Conservation (phyloP, 2,888 invertebrate species). For the Alloplasta piceator region DNA sequence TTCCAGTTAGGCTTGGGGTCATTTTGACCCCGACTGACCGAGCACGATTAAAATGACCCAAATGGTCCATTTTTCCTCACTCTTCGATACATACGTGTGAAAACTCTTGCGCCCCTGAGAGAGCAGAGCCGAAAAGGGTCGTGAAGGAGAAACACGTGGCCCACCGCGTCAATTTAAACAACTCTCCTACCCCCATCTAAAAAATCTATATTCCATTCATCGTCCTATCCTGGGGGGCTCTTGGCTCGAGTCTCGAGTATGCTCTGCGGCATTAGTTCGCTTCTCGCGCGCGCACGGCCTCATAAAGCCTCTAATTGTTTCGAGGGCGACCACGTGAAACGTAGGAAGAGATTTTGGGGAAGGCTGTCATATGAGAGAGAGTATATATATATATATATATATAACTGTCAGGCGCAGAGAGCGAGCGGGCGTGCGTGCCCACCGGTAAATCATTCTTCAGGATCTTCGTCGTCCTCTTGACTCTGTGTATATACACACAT, state of each 20-base stretch:
- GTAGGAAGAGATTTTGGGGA: conserved; percentile 25
- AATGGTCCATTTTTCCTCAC: too few relatives aligned
- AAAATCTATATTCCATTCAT: conserved; percentile 16
- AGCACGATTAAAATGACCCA: too few relatives aligned
- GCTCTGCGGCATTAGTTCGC: conserved; percentile 64
- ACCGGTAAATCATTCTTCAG: conserved; percentile 61
- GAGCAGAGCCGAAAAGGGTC: conserved; percentile 23
- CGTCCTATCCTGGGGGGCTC: conserved; percentile 31
- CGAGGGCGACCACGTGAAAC: conserved; percentile 64
- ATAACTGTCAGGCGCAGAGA: conserved; percentile 16
- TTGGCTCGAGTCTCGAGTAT: conserved; percentile 59
- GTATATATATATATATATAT: neutral
- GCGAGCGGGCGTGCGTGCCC: conserved; percentile 26
- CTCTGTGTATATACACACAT: conserved; percentile 11
- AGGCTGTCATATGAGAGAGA: conserved; percentile 29
- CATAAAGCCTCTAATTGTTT: conserved; percentile 77
- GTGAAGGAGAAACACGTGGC: conserved; percentile 61
- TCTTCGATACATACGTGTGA: neutral
- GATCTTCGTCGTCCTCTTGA: conserved; percentile 44
- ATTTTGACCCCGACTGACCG: too few relatives aligned
- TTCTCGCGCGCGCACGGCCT: conserved; percentile 65
- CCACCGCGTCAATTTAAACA: conserved; percentile 64
- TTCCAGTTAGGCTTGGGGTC: too few relatives aligned
- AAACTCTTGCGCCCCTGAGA: conserved; percentile 51
- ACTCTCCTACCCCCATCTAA: conserved; percentile 47